Evolutionary conservation across 2,888 invertebrate genomes (phyloP).

Genomic region (Oxystoma pomonae): DNA sequence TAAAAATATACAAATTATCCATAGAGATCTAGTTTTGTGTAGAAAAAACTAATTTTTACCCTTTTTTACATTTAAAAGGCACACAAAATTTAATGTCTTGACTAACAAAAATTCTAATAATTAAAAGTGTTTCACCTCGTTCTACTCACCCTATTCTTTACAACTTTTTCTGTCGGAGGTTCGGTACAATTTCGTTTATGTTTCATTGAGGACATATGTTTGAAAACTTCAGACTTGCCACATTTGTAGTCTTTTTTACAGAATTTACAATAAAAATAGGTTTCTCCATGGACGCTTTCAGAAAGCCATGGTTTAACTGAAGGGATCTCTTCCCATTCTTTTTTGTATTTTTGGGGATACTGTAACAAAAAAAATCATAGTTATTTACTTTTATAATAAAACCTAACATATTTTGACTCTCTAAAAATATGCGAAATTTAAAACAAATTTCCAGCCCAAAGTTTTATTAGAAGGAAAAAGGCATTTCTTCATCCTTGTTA

Average conservation of each 20-base stretch:
- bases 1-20: constrained; percentile 26
- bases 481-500: no score
- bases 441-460: no score
- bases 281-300: constrained; percentile 41
- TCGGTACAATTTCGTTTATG: constrained; percentile 35
- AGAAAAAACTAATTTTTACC: not conserved
- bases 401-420: no score
- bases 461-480: no score
- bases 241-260: constrained; percentile 45
- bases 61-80: no score
- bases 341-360: constrained; percentile 42
- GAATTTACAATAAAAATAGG: constrained; percentile 44
- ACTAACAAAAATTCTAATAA: no score
- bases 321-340: constrained; percentile 45
- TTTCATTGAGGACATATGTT: constrained; percentile 43
- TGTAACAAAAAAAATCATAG: constrained; percentile 17
- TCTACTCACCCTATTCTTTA: constrained; percentile 18
- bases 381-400: no score
- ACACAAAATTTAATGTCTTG: no score
- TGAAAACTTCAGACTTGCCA: constrained; percentile 42
- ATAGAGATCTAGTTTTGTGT: no score
- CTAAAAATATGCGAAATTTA: no score
- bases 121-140: no score
- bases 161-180: constrained; percentile 24
- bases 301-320: constrained; percentile 43